Conservation (phyloP, 2,888 invertebrate species). For the Epinotia brunnichana region DNA sequence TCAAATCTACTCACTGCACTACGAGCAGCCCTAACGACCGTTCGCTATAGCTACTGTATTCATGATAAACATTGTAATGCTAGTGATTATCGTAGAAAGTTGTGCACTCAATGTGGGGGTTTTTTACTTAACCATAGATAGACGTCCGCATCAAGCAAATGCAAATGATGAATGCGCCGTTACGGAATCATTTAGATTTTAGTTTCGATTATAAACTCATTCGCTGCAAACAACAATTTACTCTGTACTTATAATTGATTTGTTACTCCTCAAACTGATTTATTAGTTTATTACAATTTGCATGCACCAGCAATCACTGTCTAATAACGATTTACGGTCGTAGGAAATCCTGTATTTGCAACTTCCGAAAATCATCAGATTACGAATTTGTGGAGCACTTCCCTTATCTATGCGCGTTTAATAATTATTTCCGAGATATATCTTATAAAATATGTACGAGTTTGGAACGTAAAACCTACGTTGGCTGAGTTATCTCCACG, state of each 20-base stretch:
- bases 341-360: conserved; percentile 39
- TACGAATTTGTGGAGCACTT: conserved; percentile 23
- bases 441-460: conserved; percentile 32
- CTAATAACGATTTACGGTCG: conserved; percentile 26
- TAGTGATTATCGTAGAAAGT: conserved; percentile 55
- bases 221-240: conserved; percentile 13
- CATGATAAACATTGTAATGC: conserved; percentile 55
- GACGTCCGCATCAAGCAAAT: conserved; percentile 48
- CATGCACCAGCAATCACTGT: conserved; percentile 19
- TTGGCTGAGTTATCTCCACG: conserved; percentile 56
- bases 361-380: conserved; percentile 39
- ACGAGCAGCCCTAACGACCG: conserved; percentile 58
- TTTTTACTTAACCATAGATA: conserved; percentile 53
- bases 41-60: conserved; percentile 50
- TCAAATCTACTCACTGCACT: conserved; percentile 50
- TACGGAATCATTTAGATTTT: conserved; percentile 45
- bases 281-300: conserved; percentile 9
- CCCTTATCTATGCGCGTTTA: conserved; percentile 38
- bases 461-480: conserved; percentile 42
- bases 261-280: neutral
- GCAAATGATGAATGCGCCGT: conserved; percentile 54
- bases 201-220: conserved; percentile 13
- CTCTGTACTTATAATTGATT: neutral
- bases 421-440: conserved; percentile 34
- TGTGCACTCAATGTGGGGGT: conserved; percentile 47